A percentile compares a stretch with the other conserved stretches of the same genome.
Evolutionary conservation across 2,888 invertebrate species (phyloP).

Genomic region (Podotricha telesiphe): DNA sequence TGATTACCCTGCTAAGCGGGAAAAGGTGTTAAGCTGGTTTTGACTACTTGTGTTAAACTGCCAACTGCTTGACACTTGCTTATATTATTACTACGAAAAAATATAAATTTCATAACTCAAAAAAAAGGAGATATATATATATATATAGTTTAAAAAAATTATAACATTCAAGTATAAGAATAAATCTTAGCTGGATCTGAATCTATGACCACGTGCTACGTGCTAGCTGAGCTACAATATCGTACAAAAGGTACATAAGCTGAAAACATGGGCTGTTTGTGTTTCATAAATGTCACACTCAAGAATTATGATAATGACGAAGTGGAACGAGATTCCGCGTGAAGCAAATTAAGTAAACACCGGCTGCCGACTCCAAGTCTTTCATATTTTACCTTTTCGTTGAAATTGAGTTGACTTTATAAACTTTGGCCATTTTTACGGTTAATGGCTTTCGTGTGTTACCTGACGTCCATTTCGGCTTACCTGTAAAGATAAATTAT

Average conservation of each 20-base stretch:
- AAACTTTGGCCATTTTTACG: slow-evolving; percentile 26
- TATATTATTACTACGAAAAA: no score
- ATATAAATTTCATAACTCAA: no score
- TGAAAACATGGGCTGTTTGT: neutral
- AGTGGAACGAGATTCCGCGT: slow-evolving; percentile 6
- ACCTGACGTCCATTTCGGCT: slow-evolving; percentile 5
- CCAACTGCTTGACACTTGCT: no score
- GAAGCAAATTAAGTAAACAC: slow-evolving; percentile 20
- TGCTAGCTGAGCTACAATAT: no score
- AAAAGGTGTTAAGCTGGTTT: no score
- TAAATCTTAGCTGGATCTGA: no score
- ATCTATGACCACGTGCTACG: no score
- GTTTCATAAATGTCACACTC: slow-evolving; percentile 20
- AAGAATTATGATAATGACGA: slow-evolving; percentile 22
- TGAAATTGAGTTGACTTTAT: slow-evolving; percentile 22
- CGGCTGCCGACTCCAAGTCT: neutral
- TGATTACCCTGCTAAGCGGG: no score
- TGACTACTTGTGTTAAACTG: no score
- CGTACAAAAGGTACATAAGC: neutral
- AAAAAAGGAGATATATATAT: no score
- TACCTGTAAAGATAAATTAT: slow-evolving; percentile 17
- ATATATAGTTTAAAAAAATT: no score
- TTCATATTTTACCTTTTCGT: slow-evolving; percentile 10
- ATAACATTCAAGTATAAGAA: no score
- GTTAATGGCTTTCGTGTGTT: slow-evolving; percentile 22